phyloP scores from a whole-genome alignment of 2,797 vertebrate genomes.

The Ceyx erithaca region DNA sequence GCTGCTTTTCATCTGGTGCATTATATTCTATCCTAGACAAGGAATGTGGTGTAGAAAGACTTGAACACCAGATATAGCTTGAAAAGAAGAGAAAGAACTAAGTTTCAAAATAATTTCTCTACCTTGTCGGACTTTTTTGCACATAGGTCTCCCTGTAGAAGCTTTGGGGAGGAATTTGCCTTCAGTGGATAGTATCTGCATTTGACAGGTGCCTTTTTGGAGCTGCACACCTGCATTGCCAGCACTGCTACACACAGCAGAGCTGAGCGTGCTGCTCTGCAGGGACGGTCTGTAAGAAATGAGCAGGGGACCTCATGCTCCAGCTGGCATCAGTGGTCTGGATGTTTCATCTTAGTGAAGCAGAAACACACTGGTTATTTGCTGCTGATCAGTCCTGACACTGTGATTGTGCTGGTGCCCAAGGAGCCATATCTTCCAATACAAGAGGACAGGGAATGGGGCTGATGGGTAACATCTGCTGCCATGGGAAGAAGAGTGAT shows the following conservation, averaged over 20 bases:
- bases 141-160: background rate
- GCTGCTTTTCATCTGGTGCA: background rate
- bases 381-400: rapidly evolving
- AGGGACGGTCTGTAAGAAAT: background rate
- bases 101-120: background rate
- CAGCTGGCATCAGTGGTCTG: background rate
- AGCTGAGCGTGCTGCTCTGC: background rate
- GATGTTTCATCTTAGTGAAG: background rate
- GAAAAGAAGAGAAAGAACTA: background rate
- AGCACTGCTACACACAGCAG: background rate
- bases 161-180: background rate
- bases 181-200: background rate
- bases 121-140: background rate
- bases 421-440: background rate
- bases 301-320: rapidly evolving
- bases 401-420: rapidly evolving
- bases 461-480: background rate
- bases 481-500: rapidly evolving
- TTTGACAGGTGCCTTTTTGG: background rate
- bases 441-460: background rate
- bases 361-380: background rate
- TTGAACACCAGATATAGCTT: background rate
- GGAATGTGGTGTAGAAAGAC: background rate
- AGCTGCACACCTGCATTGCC: background rate
- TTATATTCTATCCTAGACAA: constrained; percentile 45